These are phyloP conservation scores for Allacma fusca DNA, from an alignment of 2,888 invertebrate genomes.

Conservation along the genomic window DNA sequence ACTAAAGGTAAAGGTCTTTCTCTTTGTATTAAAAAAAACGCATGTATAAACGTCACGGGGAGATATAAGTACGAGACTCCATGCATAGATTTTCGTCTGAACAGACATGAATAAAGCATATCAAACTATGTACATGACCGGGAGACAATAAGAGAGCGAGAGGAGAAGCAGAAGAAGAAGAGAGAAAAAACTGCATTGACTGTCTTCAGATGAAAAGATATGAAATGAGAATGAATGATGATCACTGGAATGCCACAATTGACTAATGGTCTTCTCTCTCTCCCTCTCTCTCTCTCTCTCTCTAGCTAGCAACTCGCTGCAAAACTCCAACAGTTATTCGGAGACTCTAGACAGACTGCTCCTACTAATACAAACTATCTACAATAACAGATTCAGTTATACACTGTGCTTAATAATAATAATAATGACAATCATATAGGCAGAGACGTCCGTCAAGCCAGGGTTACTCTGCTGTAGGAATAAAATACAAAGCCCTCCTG, in stretches of 20 bases:
- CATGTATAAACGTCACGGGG: background rate
- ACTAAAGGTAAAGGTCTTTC: conserved; percentile 12
- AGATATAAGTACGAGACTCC: background rate
- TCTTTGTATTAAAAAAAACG: background rate
- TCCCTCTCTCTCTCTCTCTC: conserved; percentile 36
- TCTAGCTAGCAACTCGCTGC: background rate
- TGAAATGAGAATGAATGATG: conserved; percentile 50
- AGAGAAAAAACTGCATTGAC: conserved; percentile 29
- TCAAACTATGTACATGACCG: conserved; percentile 11
- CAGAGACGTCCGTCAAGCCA: background rate
- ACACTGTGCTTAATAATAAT: conserved; percentile 3
- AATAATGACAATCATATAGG: conserved; percentile 1
- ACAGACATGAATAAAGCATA: conserved; percentile 16
- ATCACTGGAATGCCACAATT: conserved; percentile 53
- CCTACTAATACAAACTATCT: too few species aligned
- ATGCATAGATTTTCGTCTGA: conserved; percentile 23
- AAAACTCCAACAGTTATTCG: too few species aligned
- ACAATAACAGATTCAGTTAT: background rate
- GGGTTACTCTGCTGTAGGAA: background rate
- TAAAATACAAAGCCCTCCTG: background rate
- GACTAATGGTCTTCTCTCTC: conserved; percentile 51
- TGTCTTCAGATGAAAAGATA: conserved; percentile 38
- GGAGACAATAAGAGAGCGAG: conserved; percentile 11
- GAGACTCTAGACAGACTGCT: too few species aligned
- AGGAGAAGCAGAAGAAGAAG: background rate